Evolutionary conservation across 64 coral and sea anemone species (phyloP), one percentile per base, ranked within the genome.

Genomic region (Montipora sp.): DNA sequence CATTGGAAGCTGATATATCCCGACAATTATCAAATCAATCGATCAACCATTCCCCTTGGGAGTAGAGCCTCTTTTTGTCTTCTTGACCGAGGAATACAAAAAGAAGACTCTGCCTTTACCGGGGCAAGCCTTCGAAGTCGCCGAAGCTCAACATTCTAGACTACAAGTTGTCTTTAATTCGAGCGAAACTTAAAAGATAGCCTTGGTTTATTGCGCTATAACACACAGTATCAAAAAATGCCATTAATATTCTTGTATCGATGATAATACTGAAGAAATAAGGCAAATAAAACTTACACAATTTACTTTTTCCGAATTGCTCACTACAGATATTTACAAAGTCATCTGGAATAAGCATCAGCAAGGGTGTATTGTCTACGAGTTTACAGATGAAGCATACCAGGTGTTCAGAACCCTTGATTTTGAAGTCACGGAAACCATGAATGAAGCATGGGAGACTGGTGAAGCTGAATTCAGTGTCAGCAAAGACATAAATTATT

Each of bases 271-370:
- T 84, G 24, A 84, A 84, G 16, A 58, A n/a, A 59, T 84, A 58
- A 67, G 58, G 44, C 22, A 59, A 47, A 59, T 61, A 27, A 59
- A 48, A 59, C 58, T 81, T 59, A 55, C 48, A 55, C 48, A 55
- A 83, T 23, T 83, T 83, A 60, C 58, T 67, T 86, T 13, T 86
- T 86, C 83, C 19, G 83, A 47, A 86, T 86, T 47, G n/a, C n/a
- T 48, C 83, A 86, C 21, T 47, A 86, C 63, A 86, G 83, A 86
- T 48, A 86, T 86, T 86, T 86, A 86, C 83, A 86, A 86, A 48
- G 43, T 46, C 61, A 86, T 86, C 61, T 86, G 63, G 83, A 47
- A 86, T 48, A 86, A 86, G 48, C 60, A 86, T 86, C 83, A 86
- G 63, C 83, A 86, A 86, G 83, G 83, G 60, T 36, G 83, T 48